Percentiles rank a stretch among this genome's conserved stretches.
These are phyloP conservation scores for Reticulitermes lucifugus DNA, from an alignment of 2,888 invertebrate genomes.

Conservation along the genomic window DNA sequence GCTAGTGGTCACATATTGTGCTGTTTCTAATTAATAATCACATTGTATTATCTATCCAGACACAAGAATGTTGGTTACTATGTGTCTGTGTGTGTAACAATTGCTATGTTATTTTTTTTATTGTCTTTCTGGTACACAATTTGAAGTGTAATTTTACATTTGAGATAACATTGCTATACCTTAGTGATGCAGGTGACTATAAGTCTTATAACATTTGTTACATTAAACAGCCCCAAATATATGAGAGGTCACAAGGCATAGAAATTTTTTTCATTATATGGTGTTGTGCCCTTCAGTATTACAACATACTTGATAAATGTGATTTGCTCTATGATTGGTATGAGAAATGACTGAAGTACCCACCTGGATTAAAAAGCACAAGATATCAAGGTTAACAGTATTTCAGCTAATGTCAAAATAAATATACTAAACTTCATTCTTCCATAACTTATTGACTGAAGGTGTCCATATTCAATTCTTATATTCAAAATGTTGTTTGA, in stretches of 20 bases:
- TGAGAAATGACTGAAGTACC: too few relatives aligned
- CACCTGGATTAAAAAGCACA: too few relatives aligned
- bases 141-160: constrained; percentile 4
- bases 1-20: constrained; percentile 36
- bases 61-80: background rate
- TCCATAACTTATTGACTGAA: too few relatives aligned
- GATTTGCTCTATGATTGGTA: too few relatives aligned
- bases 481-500: too few relatives aligned
- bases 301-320: background rate
- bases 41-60: constrained; percentile 1
- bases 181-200: background rate
- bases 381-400: too few relatives aligned
- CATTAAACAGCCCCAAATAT: background rate
- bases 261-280: background rate
- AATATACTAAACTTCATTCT: too few relatives aligned
- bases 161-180: background rate
- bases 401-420: too few relatives aligned
- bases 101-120: background rate
- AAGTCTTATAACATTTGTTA: background rate
- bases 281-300: background rate
- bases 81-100: background rate
- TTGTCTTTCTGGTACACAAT: constrained; percentile 1
- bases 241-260: background rate
- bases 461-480: too few relatives aligned
- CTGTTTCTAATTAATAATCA: constrained; percentile 9